Percentiles rank a stretch among this genome's conserved stretches.
These are phyloP conservation scores for Yponomeuta malinellus DNA, from an alignment of 2,888 invertebrate genomes.

Conservation along the genomic window DNA sequence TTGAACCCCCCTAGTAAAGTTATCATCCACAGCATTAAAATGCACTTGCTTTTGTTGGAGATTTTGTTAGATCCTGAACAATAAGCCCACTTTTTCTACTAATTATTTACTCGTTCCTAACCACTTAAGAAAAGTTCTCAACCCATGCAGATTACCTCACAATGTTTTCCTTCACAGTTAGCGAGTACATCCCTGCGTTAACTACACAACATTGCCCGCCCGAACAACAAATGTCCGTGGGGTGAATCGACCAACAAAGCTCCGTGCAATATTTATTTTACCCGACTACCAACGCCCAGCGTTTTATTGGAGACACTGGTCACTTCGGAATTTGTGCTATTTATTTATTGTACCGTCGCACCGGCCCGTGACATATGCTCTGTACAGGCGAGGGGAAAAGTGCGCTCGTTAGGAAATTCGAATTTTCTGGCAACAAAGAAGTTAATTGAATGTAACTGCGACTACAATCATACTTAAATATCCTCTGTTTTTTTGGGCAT, in stretches of 20 bases:
- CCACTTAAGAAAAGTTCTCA: too few species aligned
- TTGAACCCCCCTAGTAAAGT: too few species aligned
- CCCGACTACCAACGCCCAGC: slow-evolving; percentile 27
- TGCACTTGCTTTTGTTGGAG: too few species aligned
- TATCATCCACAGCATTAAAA: too few species aligned
- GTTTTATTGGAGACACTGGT: slow-evolving; percentile 68
- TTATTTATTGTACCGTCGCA: slow-evolving; percentile 69
- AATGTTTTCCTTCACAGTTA: not conserved
- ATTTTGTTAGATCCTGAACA: too few species aligned
- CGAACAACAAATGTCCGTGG: slow-evolving; percentile 19
- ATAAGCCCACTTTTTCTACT: too few species aligned
- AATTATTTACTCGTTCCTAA: too few species aligned
- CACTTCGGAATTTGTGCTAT: slow-evolving; percentile 73
- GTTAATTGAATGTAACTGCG: too few species aligned
- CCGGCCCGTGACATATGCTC: slow-evolving; percentile 59
- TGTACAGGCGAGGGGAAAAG: slow-evolving; percentile 36
- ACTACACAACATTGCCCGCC: not conserved
- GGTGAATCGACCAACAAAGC: slow-evolving; percentile 18
- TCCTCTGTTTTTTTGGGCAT: too few species aligned
- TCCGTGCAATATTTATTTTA: slow-evolving; percentile 50
- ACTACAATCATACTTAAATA: too few species aligned
- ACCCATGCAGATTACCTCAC: not conserved
- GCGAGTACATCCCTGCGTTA: not conserved
- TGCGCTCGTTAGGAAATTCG: slow-evolving; percentile 22
- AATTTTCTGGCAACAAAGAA: too few species aligned